Evolutionary conservation across 2,888 invertebrate genomes (phyloP).

Genomic region (Hemaris fuciformis): DNA sequence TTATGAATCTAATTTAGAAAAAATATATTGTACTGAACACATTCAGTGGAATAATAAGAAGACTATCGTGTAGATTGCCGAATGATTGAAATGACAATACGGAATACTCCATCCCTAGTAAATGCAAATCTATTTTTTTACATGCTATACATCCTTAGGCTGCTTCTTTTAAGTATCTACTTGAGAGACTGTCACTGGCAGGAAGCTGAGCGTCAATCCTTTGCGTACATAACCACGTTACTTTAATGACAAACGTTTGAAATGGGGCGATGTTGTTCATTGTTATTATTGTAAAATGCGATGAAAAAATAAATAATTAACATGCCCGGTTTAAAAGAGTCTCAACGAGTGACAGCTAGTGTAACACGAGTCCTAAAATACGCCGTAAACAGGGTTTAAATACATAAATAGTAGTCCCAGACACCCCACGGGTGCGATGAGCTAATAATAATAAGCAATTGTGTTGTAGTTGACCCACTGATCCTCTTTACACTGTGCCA

Average conservation of each 20-base stretch:
- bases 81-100: too few relatives aligned
- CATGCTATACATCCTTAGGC: background rate
- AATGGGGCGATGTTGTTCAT: background rate
- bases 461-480: constrained; percentile 37
- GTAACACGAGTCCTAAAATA: background rate
- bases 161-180: background rate
- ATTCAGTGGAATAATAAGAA: too few relatives aligned
- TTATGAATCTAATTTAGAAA: too few relatives aligned
- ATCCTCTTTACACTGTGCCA: constrained; percentile 33
- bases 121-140: background rate
- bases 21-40: too few relatives aligned
- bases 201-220: constrained; percentile 1
- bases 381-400: background rate
- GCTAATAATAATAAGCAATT: constrained; percentile 6
- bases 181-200: background rate
- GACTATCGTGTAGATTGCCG: too few relatives aligned
- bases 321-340: background rate
- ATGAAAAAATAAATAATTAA: background rate
- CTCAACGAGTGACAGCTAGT: background rate
- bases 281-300: background rate
- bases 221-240: constrained; percentile 3
- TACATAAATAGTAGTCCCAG: background rate
- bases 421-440: background rate
- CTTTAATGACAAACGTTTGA: background rate
- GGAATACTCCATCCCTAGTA: too few relatives aligned